Base-by-base conservation (phyloP, 1,140 invertebrate genomes). In the Neelides sp. region DNA sequence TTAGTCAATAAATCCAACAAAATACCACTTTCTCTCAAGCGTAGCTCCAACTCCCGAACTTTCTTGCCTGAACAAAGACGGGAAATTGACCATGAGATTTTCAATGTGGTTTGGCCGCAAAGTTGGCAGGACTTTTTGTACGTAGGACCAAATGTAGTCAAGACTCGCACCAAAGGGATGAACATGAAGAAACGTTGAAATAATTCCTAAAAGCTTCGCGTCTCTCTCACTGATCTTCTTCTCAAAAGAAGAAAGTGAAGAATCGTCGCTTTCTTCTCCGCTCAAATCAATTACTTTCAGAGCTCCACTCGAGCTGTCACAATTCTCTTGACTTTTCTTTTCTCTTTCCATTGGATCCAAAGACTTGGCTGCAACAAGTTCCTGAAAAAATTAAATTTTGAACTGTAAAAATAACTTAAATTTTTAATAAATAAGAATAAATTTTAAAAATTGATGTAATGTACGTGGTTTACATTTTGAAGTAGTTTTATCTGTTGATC, bases 81-180 rank as follows among this genome's bases (percentile, higher is more conserved):
- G 78, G 66, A 83, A 84, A 64, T 75, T 75, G 58, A 74, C 72
- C 67, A 89, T 76, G 32, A 88, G 66, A 57, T 73, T 71, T 67
- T 87, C 82, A 4, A 89, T 75, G 62, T 87, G 81, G 36, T 75
- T 76, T 1, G 77, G 73, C 58, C 75, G 73, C 13, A 83, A 64
- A 49, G 71, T 71, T 2, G 78, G 71, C 42, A 82, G 76, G 49
- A 84, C 71, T 69, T 83, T 83, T 64, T 79, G 78, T 42, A 89
- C 72, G 67, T 86, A 89, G 3, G 80, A 86, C 77, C 80, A 84
- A 57, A 90, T 76, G 63, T 85, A 85, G 65, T 87, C 84, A 3
- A 85, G 73, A 49, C 80, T 82, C 2, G 85, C 84, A 35, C 86
- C 86, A 64, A 84, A 83, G 0, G 86, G 87, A 72, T 91, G 86